Evolutionary conservation across 2,113 vertebrate species (phyloP).

Genomic region (Pan paniscus): DNA sequence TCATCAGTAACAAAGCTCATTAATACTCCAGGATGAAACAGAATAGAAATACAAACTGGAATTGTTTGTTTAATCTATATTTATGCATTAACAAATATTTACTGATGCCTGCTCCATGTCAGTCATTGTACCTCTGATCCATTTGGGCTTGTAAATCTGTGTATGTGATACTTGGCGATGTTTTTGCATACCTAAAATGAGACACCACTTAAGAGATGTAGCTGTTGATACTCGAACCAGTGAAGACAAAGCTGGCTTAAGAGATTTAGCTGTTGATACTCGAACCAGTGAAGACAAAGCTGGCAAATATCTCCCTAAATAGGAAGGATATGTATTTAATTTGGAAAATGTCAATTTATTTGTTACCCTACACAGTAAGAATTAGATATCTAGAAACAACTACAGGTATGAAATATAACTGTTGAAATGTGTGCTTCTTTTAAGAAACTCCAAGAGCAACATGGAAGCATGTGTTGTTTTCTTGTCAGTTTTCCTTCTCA

Average conservation of each 20-base stretch:
- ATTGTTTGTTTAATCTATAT: background rate
- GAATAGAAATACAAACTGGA: background rate
- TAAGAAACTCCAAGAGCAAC: background rate
- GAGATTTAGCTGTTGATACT: background rate
- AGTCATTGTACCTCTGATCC: background rate
- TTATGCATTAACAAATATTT: background rate
- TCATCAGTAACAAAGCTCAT: conserved; percentile 1
- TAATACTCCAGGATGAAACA: background rate
- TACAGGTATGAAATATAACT: background rate
- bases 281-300: background rate
- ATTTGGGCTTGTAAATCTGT: background rate
- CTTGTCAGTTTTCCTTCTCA: background rate
- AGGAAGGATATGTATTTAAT: background rate
- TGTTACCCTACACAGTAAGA: background rate
- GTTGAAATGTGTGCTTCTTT: background rate
- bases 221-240: background rate
- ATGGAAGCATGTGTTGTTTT: background rate
- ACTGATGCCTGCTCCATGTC: background rate
- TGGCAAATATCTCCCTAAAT: background rate
- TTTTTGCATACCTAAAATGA: background rate
- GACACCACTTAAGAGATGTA: background rate
- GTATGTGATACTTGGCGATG: accelerated
- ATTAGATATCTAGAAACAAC: background rate
- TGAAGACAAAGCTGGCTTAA: background rate
- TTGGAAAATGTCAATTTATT: background rate